Conservation (phyloP, 2,888 invertebrate genomes). For the Cylloceria caligata region DNA sequence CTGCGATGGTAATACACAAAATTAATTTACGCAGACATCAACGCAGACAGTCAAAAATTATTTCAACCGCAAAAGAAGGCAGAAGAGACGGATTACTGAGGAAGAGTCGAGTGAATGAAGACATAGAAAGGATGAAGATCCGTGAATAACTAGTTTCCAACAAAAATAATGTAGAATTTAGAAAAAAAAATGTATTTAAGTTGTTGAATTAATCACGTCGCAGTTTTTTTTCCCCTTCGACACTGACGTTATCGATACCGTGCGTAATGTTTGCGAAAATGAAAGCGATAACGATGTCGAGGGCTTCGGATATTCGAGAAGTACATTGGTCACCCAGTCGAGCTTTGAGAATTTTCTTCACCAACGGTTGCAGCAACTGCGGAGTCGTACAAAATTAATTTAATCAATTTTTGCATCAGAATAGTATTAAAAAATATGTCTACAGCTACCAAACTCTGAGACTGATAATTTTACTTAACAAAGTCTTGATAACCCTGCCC, state of each 20-base stretch:
- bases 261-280: slow-evolving; percentile 74
- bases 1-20: slow-evolving; percentile 65
- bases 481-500: not conserved
- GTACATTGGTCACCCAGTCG: slow-evolving; percentile 83
- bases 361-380: slow-evolving; percentile 52
- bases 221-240: not conserved
- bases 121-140: slow-evolving; percentile 31
- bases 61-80: slow-evolving; percentile 1
- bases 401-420: not conserved
- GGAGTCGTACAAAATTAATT: not conserved
- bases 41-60: slow-evolving; percentile 35
- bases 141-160: not conserved
- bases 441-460: no score
- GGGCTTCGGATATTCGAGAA: slow-evolving; percentile 81
- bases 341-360: slow-evolving; percentile 41
- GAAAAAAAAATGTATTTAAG: not conserved
- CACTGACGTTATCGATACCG: slow-evolving; percentile 36
- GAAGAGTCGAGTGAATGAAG: slow-evolving; percentile 42
- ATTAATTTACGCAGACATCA: slow-evolving; percentile 58
- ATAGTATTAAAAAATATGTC: not conserved
- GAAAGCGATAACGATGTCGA: slow-evolving; percentile 80
- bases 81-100: slow-evolving; percentile 9
- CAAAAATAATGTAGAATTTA: not conserved
- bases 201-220: not conserved
- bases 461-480: no score